phyloP scores from a whole-genome alignment of 2,888 invertebrate genomes.

The Leptopilina syphax region DNA sequence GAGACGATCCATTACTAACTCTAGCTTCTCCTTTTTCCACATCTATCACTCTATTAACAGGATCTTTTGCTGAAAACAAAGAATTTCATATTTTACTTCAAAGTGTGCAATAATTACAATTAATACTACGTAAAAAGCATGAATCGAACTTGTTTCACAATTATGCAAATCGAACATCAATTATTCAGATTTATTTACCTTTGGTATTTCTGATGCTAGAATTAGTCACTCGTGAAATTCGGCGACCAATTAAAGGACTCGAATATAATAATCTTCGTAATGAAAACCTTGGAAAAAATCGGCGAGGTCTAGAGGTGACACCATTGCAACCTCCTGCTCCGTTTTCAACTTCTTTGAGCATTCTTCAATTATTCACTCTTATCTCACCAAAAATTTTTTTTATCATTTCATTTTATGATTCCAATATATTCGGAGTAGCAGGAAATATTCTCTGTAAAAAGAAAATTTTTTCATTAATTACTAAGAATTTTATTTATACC shows the following conservation, averaged over 20 bases:
- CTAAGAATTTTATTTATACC: not conserved
- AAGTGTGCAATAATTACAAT: too few species aligned
- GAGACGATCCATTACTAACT: slow-evolving; percentile 70
- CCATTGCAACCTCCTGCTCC: slow-evolving; percentile 70
- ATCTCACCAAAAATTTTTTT: slow-evolving; percentile 46
- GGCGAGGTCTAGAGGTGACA: slow-evolving; percentile 67
- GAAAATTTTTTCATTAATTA: slow-evolving; percentile 5
- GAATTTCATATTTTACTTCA: not conserved
- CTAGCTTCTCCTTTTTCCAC: slow-evolving; percentile 76
- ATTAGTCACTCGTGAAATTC: slow-evolving; percentile 76
- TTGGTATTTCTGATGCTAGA: slow-evolving; percentile 66
- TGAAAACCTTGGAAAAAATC: slow-evolving; percentile 81
- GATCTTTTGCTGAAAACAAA: slow-evolving; percentile 75
- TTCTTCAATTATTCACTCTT: slow-evolving; percentile 56
- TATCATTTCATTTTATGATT: slow-evolving; percentile 48
- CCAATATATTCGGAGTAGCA: not conserved
- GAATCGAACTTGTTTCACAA: too few species aligned
- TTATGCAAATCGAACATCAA: not conserved
- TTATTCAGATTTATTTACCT: slow-evolving; percentile 59
- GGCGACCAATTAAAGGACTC: slow-evolving; percentile 83
- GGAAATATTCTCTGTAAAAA: not conserved
- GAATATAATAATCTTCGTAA: slow-evolving; percentile 84
- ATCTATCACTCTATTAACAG: slow-evolving; percentile 65
- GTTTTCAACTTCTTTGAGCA: slow-evolving; percentile 74
- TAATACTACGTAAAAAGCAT: too few species aligned